A percentile compares a stretch with the other conserved stretches of the same genome.
Conservation (phyloP, 2,888 invertebrate species). For the Venusia cambrica region DNA sequence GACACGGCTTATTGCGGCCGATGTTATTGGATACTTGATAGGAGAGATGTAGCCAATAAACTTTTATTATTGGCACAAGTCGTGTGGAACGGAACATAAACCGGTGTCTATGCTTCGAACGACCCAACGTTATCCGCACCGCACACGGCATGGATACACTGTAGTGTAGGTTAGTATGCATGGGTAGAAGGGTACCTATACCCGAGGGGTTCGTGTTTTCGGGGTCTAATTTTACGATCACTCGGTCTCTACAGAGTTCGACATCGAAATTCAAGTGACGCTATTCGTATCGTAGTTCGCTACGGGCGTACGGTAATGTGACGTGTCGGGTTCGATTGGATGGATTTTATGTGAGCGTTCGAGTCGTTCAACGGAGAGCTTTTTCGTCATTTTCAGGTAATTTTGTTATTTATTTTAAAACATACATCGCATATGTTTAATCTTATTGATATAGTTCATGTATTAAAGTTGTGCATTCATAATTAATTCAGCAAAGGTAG, state of each 20-base stretch:
- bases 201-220: constrained; percentile 38
- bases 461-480: no score
- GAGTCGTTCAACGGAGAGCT: constrained; percentile 50
- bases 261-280: constrained; percentile 73
- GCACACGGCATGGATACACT: constrained; percentile 27
- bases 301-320: constrained; percentile 58
- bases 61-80: constrained; percentile 65
- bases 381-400: constrained; percentile 57
- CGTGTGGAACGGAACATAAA: constrained; percentile 51
- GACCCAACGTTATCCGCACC: constrained; percentile 27
- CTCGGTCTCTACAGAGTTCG: constrained; percentile 58
- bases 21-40: constrained; percentile 66
- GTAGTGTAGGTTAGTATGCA: constrained; percentile 23
- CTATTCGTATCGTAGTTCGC: constrained; percentile 64
- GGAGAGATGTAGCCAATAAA: constrained; percentile 65
- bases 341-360: constrained; percentile 67
- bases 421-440: no score
- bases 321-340: constrained; percentile 71
- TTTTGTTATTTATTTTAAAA: constrained; percentile 67
- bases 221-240: constrained; percentile 70
- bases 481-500: no score
- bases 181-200: constrained; percentile 18
- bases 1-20: constrained; percentile 54
- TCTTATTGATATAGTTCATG: no score
- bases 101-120: constrained; percentile 31